Percentiles rank a stretch among this genome's conserved stretches.
Evolutionary conservation across 2,797 vertebrate species (phyloP).

Genomic region (Pogoniulus pusillus): DNA sequence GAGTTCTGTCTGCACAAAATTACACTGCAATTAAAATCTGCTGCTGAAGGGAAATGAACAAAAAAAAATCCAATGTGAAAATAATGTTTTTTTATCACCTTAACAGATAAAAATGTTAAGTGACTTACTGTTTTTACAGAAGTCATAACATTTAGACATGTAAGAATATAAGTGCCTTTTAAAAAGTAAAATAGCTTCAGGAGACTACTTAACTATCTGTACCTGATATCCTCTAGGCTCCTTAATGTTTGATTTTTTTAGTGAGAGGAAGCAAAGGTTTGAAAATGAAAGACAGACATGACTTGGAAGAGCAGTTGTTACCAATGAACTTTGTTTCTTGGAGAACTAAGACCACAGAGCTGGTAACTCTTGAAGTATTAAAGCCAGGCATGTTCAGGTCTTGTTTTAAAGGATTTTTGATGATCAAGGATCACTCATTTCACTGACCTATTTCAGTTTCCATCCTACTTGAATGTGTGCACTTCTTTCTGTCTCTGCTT

Average conservation of each 20-base stretch:
- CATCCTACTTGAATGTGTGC: background rate
- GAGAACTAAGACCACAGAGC: background rate
- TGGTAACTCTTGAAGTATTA: background rate
- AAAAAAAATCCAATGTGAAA: background rate
- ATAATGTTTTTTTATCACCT: background rate
- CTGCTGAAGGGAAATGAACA: background rate
- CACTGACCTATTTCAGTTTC: background rate
- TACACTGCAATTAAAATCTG: background rate
- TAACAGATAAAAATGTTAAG: slow-evolving; percentile 16
- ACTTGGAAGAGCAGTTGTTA: background rate
- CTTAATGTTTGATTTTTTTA: background rate
- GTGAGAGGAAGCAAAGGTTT: background rate
- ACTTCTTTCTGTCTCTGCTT: background rate
- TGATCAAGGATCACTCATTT: background rate
- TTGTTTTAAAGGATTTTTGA: background rate
- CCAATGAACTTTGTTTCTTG: background rate
- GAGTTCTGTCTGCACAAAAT: background rate
- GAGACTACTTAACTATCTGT: background rate
- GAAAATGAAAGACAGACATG: background rate
- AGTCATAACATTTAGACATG: slow-evolving; percentile 40
- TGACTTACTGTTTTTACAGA: slow-evolving; percentile 14
- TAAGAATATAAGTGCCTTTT: slow-evolving; percentile 8
- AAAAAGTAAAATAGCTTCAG: slow-evolving; percentile 24
- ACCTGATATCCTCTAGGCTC: background rate
- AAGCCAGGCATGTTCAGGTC: background rate